Conservation (phyloP, 2,113 vertebrate species). For the Epinephelus fuscoguttatus region DNA sequence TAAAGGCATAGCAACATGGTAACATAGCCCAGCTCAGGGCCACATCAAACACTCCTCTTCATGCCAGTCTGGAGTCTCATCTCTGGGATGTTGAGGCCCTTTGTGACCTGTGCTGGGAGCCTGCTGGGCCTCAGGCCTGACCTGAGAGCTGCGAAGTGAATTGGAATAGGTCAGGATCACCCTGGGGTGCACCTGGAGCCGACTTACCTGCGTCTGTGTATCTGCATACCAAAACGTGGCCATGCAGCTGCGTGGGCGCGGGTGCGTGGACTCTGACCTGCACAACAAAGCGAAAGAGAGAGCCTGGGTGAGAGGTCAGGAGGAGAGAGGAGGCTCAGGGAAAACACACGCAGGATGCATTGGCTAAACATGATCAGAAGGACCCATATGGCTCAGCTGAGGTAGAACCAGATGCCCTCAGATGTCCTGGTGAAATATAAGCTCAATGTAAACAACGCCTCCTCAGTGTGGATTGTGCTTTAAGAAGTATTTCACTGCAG, state of each 20-base stretch:
- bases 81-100: slow-evolving; percentile 79
- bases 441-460: slow-evolving; percentile 54
- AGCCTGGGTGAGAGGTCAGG: slow-evolving; percentile 79
- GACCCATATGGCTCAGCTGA: slow-evolving; percentile 70
- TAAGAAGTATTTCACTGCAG: neutral
- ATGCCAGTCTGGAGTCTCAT: slow-evolving; percentile 82
- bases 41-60: slow-evolving; percentile 86
- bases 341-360: slow-evolving; percentile 76
- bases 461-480: neutral
- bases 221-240: slow-evolving; percentile 75
- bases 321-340: slow-evolving; percentile 66
- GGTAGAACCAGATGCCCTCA: slow-evolving; percentile 73
- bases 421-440: slow-evolving; percentile 67
- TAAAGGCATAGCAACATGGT: slow-evolving; percentile 87
- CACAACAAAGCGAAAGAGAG: slow-evolving; percentile 80
- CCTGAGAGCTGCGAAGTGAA: slow-evolving; percentile 73
- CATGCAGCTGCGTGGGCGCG: slow-evolving; percentile 66
- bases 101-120: slow-evolving; percentile 78
- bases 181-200: slow-evolving; percentile 76
- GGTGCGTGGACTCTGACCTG: slow-evolving; percentile 79
- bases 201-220: slow-evolving; percentile 81
- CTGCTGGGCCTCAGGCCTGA: slow-evolving; percentile 80
- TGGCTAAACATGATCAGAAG: slow-evolving; percentile 77
- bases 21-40: slow-evolving; percentile 79
- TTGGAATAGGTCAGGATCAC: slow-evolving; percentile 67